Conservation (phyloP, 1,140 invertebrate genomes). For the Trissolcus basalis region DNA sequence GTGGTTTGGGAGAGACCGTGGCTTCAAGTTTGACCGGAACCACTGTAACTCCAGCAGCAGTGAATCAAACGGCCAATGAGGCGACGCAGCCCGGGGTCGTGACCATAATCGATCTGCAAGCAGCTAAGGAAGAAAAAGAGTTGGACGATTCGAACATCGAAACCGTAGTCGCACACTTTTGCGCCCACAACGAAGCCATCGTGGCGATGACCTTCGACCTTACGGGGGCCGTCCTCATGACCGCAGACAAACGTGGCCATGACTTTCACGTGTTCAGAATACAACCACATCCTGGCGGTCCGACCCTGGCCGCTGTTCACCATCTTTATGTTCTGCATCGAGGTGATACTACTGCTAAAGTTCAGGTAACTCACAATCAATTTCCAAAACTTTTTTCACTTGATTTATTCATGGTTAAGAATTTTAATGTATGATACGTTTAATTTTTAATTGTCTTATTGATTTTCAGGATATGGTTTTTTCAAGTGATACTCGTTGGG, state of each 20-base stretch:
- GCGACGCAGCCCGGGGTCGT: slow-evolving; percentile 87
- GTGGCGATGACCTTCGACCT: slow-evolving; percentile 94
- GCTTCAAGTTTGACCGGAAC: slow-evolving; percentile 90
- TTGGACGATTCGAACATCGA: slow-evolving; percentile 77
- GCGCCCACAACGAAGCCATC: slow-evolving; percentile 93
- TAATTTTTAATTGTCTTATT: slow-evolving; percentile 4
- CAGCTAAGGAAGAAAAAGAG: slow-evolving; percentile 78
- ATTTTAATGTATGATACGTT: slow-evolving; percentile 7
- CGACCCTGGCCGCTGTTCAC: slow-evolving; percentile 92
- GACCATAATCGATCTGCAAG: slow-evolving; percentile 89
- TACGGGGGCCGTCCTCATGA: slow-evolving; percentile 92
- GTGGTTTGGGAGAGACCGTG: slow-evolving; percentile 94
- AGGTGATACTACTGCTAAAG: slow-evolving; percentile 88
- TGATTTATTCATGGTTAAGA: too few species aligned
- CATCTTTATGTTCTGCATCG: slow-evolving; percentile 97
- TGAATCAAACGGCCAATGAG: slow-evolving; percentile 72
- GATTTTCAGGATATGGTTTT: slow-evolving; percentile 87
- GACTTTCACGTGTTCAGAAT: slow-evolving; percentile 97
- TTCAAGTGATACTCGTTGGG: slow-evolving; percentile 95
- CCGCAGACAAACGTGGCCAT: slow-evolving; percentile 94
- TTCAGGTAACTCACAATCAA: slow-evolving; percentile 80
- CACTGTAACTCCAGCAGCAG: slow-evolving; percentile 69
- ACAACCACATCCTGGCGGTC: slow-evolving; percentile 92
- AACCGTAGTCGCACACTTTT: slow-evolving; percentile 93
- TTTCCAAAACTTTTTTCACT: too few species aligned